Percentiles rank a stretch among this genome's conserved stretches.
phyloP scores from a whole-genome alignment of 2,113 vertebrate genomes.

The Clarias batrachus region DNA sequence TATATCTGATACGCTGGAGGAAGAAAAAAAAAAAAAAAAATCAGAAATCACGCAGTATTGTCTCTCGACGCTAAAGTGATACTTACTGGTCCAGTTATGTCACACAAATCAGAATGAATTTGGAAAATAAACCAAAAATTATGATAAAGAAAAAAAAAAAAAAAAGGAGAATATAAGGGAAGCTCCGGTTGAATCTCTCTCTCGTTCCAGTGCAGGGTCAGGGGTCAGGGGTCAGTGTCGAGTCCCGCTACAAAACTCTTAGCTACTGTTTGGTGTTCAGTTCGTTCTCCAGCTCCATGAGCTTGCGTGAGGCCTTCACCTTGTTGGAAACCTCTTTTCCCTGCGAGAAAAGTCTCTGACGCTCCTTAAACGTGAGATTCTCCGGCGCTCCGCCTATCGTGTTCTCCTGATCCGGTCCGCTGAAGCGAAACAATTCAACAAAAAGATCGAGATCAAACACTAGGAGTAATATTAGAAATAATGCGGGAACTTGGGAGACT shows the following conservation, averaged over 20 bases:
- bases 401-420: conserved; percentile 83
- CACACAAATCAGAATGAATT: conserved; percentile 63
- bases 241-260: conserved; percentile 57
- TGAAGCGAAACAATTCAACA: not conserved
- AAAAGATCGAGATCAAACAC: not conserved
- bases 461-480: not conserved
- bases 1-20: conserved; percentile 72
- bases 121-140: conserved; percentile 48
- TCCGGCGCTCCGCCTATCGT: conserved; percentile 81
- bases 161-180: conserved; percentile 23
- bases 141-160: not conserved
- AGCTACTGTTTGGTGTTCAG: conserved; percentile 88
- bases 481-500: not conserved
- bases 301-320: conserved; percentile 94
- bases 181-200: conserved; percentile 23
- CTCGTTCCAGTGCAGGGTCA: conserved; percentile 32
- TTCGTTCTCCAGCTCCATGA: conserved; percentile 97
- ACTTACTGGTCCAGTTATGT: conserved; percentile 74
- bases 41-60: conserved; percentile 56
- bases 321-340: conserved; percentile 96
- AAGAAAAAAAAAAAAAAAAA: conserved; percentile 41
- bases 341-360: conserved; percentile 97
- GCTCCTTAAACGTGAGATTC: conserved; percentile 92
- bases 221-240: conserved; percentile 46
- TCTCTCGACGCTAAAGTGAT: conserved; percentile 68